Evolutionary conservation across 2,113 vertebrate genomes (phyloP), one percentile per base, ranked within the genome.

Genomic region (Haemorhous mexicanus): DNA sequence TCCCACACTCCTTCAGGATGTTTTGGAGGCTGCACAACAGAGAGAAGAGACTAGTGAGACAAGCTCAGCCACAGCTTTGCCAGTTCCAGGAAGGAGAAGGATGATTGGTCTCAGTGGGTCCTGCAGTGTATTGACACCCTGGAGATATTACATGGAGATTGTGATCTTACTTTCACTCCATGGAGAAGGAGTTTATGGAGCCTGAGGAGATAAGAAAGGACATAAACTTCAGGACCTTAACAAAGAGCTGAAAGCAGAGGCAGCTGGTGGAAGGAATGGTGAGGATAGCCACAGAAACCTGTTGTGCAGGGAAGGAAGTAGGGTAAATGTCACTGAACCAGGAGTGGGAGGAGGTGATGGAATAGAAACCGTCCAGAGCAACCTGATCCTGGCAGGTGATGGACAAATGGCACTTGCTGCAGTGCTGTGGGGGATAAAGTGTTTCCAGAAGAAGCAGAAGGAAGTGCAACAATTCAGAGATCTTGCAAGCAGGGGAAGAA

Each of bases 341-440:
- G 15, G 46, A 21, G 9, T 1, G 6, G n/a, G 46, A 87, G 26
- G 33, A 84, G 6, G 16, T 43, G n/a, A 3, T 41, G 28, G 24
- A n/a, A 72, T 37, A 84, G 62, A 84, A 91, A 47, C 19, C 13
- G 27, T 49, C 62, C 74, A 83, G 69, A 85, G 63, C 18, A 46
- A 39, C 20, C n/a, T 27, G 53, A 33, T 35, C 13, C 5, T 6
- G 32, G 58, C 26, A 16, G 53, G 37, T 61, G 62, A 68, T 5
- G 4, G 37, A 35, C 3, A 66, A 77, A 46, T 19, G 56, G 7
- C 86, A 52, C 44, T 89, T 35, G 26, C 21, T 74, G 32, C 8
- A 2, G 13, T 2, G 1, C 46, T 1, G 1, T 39, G 21, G 16
- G 9, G 21, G 0, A 1, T 15, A 19, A 33, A 46, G 16, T 1